Conservation (phyloP, 92 coral and sea anemone genomes). For the Blastomussa wellsi region DNA sequence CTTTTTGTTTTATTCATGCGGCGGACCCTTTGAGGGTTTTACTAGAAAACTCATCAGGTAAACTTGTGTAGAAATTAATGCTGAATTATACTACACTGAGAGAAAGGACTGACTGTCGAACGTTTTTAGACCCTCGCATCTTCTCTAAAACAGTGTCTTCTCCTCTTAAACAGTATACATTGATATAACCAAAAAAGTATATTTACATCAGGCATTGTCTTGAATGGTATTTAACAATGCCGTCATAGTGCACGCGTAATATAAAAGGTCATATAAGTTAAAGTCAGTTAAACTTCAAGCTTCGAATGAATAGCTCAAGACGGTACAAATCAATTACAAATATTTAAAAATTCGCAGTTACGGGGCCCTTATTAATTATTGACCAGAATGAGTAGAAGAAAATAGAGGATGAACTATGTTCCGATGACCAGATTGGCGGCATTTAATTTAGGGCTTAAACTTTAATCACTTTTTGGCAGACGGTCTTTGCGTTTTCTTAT, state of each 20-base stretch:
- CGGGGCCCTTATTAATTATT: neutral
- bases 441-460: neutral
- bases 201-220: slow-evolving; percentile 5
- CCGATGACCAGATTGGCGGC: neutral
- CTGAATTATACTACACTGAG: neutral
- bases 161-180: no score
- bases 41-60: no score
- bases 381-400: neutral
- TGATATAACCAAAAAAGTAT: neutral
- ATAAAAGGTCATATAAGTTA: neutral
- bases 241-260: neutral
- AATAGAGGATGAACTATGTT: neutral
- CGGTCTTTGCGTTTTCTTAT: neutral
- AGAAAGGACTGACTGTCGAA: neutral
- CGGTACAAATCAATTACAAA: neutral
- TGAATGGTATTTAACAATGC: neutral
- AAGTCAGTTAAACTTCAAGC: neutral
- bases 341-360: neutral
- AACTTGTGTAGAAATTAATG: slow-evolving; percentile 3
- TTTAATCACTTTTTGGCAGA: neutral
- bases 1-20: neutral
- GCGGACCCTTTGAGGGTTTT: slow-evolving; percentile 16
- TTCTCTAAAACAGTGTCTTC: neutral
- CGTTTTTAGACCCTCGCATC: no score
- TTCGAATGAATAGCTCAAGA: neutral